A percentile compares a stretch with the other conserved stretches of the same genome.
Evolutionary conservation across 2,113 vertebrate genomes (phyloP).

Genomic region (Myiagra hebetior): DNA sequence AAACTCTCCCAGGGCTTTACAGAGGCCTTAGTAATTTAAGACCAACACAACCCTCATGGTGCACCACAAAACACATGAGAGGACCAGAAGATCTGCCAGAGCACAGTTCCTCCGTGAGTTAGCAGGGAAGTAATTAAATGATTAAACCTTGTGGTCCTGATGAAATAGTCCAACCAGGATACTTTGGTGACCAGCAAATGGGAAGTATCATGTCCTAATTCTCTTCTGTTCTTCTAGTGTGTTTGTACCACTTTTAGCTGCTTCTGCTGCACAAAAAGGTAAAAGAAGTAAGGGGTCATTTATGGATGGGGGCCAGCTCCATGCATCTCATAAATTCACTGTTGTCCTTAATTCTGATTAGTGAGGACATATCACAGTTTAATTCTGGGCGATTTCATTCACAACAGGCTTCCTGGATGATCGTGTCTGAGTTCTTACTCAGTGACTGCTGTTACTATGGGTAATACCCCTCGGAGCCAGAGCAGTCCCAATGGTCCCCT

Average conservation of each 20-base stretch:
- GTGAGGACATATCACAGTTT: not conserved
- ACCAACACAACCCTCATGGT: not conserved
- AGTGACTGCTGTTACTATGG: not conserved
- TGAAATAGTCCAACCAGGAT: not conserved
- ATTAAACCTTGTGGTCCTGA: not conserved
- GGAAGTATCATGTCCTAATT: not conserved
- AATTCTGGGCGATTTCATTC: not conserved
- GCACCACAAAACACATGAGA: not conserved
- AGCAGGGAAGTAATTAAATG: not conserved
- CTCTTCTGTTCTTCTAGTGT: not conserved
- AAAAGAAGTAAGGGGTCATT: not conserved
- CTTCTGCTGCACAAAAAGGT: not conserved
- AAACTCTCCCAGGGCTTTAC: not conserved
- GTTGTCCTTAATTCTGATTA: not conserved
- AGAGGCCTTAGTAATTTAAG: not conserved
- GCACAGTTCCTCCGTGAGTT: not conserved
- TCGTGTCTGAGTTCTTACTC: not conserved
- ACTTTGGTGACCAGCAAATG: not conserved
- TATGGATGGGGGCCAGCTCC: fast-evolving
- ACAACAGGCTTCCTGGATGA: not conserved
- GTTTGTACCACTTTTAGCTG: not conserved
- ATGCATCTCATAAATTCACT: not conserved
- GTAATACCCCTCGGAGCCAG: not conserved
- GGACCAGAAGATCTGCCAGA: not conserved
- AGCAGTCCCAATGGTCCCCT: not conserved